phyloP scores from a whole-genome alignment of 2,797 vertebrate species.

The Taenioides sp. region DNA sequence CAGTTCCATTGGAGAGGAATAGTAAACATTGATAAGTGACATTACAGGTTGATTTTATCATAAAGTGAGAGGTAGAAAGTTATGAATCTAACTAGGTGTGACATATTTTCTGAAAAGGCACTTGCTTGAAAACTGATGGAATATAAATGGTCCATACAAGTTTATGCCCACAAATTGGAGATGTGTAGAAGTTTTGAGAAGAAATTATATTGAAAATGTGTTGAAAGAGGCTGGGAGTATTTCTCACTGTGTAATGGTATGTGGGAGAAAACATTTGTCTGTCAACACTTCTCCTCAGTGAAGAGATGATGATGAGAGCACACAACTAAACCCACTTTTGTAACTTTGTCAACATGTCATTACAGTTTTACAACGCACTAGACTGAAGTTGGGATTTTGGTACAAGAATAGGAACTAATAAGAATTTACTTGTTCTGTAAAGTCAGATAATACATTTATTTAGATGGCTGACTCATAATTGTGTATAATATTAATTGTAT shows the following conservation, averaged over 20 bases:
- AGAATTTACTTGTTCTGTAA: neutral
- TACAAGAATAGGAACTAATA: no score
- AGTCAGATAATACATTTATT: neutral
- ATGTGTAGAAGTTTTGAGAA: neutral
- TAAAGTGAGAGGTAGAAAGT: no score
- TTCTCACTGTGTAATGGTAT: slow-evolving; percentile 23
- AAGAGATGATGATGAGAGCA: slow-evolving; percentile 15
- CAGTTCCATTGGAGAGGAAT: no score
- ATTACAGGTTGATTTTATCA: no score
- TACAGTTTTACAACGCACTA: neutral
- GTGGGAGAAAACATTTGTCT: slow-evolving; percentile 21
- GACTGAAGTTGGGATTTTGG: no score
- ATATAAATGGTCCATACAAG: neutral
- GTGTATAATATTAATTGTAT: no score
- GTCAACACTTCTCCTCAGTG: slow-evolving; percentile 8
- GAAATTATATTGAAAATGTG: slow-evolving; percentile 8
- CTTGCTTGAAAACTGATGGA: neutral
- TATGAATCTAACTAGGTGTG: no score
- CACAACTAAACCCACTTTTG: neutral
- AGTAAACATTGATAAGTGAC: no score
- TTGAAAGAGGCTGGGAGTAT: slow-evolving; percentile 11
- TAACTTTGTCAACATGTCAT: neutral
- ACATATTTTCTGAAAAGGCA: no score
- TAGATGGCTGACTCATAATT: no score
- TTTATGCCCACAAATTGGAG: neutral